Evolutionary conservation across 2,113 vertebrate species (phyloP), one percentile per base, ranked within the genome.

Genomic region (Labeo catla): DNA sequence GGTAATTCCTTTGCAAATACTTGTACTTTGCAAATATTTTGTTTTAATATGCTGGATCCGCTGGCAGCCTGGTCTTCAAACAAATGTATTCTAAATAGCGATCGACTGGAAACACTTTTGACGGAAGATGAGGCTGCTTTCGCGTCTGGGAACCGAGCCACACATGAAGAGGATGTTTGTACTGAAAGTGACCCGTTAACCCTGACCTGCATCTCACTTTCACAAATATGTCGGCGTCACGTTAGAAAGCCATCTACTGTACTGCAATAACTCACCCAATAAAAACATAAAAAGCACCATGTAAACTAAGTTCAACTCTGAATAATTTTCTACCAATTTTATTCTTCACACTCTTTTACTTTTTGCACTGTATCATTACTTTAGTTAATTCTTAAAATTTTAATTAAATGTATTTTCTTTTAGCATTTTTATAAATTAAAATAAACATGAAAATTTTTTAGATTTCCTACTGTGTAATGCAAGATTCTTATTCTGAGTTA

Each of bases 121-220:
- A 80, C 13, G n/a, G 6, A 82, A 68, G 61, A 68, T 36, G 28
- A 52, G 80, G 65, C 11, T 57, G 68, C 11, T 50, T 83, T 72
- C 15, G 49, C 10, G 49, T 72, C 63, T 72, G 81, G 81, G 81
- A 83, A 83, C 81, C 7, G 66, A 83, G 68, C 82, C 82, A 45
- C 49, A 84, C 36, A 73, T 73, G 82, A 72, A 86, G 54, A 86
- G 87, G 74, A 88, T 84, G 81, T 76, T 81, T 76, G 80, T 52
- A 16, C 45, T 82, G 63, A 86, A 84, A 54, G 57, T 74, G 54
- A 86, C 49, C 76, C 57, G 34, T 57, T 73, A 36, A 73, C 82
- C 50, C 82, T 72, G 66, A 70, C 28, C 65, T 12, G 19, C 36
- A 88, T 21, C 73, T 47, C 65, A 72, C 72, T 72, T 45, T 81